phyloP scores from a whole-genome alignment of 2,888 invertebrate genomes.

The Linnaemya tessellans region DNA sequence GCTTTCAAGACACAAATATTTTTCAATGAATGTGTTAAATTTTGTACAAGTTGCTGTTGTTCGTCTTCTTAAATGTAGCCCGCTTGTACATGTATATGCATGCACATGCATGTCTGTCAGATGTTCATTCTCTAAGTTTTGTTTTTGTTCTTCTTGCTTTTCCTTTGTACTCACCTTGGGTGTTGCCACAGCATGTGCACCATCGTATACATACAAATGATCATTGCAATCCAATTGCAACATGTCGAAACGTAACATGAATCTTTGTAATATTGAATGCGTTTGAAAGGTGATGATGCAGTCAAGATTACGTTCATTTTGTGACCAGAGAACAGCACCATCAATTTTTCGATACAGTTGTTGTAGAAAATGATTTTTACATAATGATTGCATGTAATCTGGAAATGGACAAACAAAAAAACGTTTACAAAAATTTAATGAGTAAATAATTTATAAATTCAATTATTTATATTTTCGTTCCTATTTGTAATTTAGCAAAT shows the following conservation, averaged over 20 bases:
- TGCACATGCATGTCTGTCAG: background rate
- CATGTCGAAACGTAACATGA: conserved; percentile 96
- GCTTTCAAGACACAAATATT: background rate
- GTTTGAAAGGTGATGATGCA: conserved; percentile 97
- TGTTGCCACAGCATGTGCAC: conserved; percentile 93
- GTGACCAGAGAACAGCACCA: conserved; percentile 94
- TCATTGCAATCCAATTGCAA: conserved; percentile 97
- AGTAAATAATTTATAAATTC: too few species aligned
- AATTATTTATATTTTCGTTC: too few species aligned
- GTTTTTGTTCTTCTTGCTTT: background rate
- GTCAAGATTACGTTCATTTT: conserved; percentile 95
- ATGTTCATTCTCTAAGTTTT: background rate
- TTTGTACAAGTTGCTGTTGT: background rate
- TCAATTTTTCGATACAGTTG: conserved; percentile 95
- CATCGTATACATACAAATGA: conserved; percentile 95
- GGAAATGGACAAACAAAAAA: conserved; percentile 56
- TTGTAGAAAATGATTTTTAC: conserved; percentile 95
- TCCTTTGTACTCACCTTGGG: conserved; percentile 88
- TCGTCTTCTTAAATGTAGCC: background rate
- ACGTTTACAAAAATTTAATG: background rate
- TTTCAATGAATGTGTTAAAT: conserved; percentile 9
- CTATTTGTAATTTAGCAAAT: too few species aligned
- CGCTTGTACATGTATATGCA: background rate
- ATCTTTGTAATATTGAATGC: conserved; percentile 95
- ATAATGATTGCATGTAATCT: conserved; percentile 95